Conservation (phyloP, 2,797 vertebrate genomes). For the Xiphophorus birchmanni region DNA sequence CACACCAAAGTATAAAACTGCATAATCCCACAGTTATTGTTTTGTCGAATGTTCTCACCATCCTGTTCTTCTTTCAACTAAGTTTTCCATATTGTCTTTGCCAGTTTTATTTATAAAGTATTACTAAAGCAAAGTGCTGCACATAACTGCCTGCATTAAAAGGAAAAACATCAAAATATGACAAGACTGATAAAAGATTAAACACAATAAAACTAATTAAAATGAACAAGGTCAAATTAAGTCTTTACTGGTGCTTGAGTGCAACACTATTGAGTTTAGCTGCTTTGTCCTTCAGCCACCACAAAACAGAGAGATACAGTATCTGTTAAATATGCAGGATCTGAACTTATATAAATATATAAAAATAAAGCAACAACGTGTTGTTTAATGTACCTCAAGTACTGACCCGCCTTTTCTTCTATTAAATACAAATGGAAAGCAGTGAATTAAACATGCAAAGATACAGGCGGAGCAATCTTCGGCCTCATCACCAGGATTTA, state of each 20-base stretch:
- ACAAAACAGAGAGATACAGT: conserved; percentile 21
- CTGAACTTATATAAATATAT: conserved; percentile 40
- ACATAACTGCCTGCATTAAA: neutral
- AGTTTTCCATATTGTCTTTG: too few relatives aligned
- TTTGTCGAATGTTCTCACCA: neutral
- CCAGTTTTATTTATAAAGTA: neutral
- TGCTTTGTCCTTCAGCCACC: neutral
- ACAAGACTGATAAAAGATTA: neutral
- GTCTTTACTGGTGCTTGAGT: neutral
- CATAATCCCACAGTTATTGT: neutral
- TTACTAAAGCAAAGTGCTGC: neutral
- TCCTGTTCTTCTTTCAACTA: neutral
- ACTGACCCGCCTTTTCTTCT: conserved; percentile 58
- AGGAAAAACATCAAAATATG: neutral
- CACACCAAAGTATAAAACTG: neutral
- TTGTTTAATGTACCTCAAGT: conserved; percentile 68
- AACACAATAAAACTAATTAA: neutral
- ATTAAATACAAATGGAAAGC: conserved; percentile 62
- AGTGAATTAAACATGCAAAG: conserved; percentile 42
- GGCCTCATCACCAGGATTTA: conserved; percentile 44
- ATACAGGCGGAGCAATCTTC: conserved; percentile 46
- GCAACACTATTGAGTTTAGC: neutral
- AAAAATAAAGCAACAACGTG: conserved; percentile 53
- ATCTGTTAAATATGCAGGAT: conserved; percentile 45
- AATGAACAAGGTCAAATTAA: neutral